Evolutionary conservation across 2,113 vertebrate species (phyloP).

Genomic region (Archocentrus centrarchus): DNA sequence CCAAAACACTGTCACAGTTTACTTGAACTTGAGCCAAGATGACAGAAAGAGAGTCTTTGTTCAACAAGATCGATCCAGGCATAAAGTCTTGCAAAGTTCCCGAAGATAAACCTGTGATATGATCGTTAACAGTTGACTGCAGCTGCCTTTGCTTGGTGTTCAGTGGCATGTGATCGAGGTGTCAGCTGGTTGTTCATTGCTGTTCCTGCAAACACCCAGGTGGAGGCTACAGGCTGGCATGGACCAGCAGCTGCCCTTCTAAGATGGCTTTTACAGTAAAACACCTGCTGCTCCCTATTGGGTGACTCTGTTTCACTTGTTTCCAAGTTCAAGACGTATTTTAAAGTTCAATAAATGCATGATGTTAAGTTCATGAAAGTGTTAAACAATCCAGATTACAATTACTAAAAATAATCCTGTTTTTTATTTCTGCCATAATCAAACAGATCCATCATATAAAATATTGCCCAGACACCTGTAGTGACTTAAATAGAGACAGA

Average conservation of each 20-base stretch:
- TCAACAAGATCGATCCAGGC: not conserved
- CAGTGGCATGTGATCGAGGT: not conserved
- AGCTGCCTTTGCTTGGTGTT: not conserved
- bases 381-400: not conserved
- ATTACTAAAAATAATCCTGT: conserved; percentile 8
- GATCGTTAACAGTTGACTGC: not conserved
- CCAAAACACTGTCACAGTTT: not conserved
- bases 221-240: not conserved
- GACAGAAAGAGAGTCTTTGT: not conserved
- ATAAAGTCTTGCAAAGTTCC: not conserved
- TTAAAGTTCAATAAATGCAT: no score
- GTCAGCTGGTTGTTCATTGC: not conserved
- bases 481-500: not conserved
- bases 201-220: not conserved
- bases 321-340: no score
- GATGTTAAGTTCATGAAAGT: not conserved
- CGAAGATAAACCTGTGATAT: not conserved
- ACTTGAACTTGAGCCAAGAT: not conserved
- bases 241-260: not conserved
- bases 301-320: no score
- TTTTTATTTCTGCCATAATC: not conserved
- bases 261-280: no score
- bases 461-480: not conserved
- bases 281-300: no score
- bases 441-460: not conserved